These are phyloP conservation scores for Chromoteleia sp. DNA, from an alignment of 2,888 invertebrate genomes.

Conservation along the genomic window DNA sequence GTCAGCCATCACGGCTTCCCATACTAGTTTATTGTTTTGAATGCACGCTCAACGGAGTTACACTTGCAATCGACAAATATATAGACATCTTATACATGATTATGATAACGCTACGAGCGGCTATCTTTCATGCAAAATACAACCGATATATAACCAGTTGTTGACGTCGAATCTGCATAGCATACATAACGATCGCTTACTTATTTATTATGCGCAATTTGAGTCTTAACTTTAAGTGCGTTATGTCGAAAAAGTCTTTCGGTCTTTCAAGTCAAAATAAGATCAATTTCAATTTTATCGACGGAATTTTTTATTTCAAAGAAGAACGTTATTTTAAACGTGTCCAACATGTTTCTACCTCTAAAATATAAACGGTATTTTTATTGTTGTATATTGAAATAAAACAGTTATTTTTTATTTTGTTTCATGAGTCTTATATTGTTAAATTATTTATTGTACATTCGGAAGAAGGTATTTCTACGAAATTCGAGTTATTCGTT, in stretches of 20 bases:
- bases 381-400: too few relatives aligned
- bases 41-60: constrained; percentile 57
- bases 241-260: too few relatives aligned
- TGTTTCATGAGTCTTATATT: too few relatives aligned
- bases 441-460: too few relatives aligned
- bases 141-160: constrained; percentile 23
- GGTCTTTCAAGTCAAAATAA: neutral
- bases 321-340: too few relatives aligned
- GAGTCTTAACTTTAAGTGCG: too few relatives aligned
- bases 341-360: too few relatives aligned
- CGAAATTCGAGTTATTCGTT: neutral
- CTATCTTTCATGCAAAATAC: constrained; percentile 18
- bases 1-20: constrained; percentile 75
- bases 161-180: constrained; percentile 11
- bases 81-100: constrained; percentile 31
- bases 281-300: neutral
- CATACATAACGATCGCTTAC: neutral
- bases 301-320: too few relatives aligned
- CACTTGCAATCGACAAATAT: constrained; percentile 46
- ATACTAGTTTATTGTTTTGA: constrained; percentile 77
- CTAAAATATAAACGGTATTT: too few relatives aligned
- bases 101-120: constrained; percentile 21
- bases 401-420: too few relatives aligned
- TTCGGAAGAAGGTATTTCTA: too few relatives aligned
- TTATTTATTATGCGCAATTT: neutral